These are phyloP conservation scores for Carcina quercana DNA, from an alignment of 2,888 invertebrate genomes.

Conservation along the genomic window DNA sequence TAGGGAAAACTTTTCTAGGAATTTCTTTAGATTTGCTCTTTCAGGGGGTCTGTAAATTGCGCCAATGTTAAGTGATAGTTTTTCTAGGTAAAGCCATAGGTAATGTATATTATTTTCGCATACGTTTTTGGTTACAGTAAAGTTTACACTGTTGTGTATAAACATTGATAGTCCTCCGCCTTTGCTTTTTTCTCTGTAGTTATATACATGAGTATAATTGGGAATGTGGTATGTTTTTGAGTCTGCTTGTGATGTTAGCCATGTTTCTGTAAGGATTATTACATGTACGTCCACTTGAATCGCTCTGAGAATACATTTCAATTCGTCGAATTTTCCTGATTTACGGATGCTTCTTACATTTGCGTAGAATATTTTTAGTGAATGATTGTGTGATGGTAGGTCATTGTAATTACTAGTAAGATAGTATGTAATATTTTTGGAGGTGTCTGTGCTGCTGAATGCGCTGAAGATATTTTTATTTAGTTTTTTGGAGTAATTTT, in stretches of 20 bases:
- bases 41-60: conserved; percentile 10
- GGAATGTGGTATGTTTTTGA: conserved; percentile 5
- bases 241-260: conserved; percentile 15
- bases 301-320: conserved; percentile 9
- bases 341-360: conserved; percentile 12
- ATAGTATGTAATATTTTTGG: conserved; percentile 1
- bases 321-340: conserved; percentile 11
- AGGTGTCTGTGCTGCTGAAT: no score
- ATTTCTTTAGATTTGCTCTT: conserved; percentile 10
- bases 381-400: conserved; percentile 2
- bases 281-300: conserved; percentile 9
- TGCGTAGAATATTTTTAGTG: conserved; percentile 10
- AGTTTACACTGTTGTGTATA: background rate
- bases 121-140: background rate
- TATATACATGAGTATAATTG: conserved; percentile 4
- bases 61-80: background rate
- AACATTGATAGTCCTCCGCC: conserved; percentile 8
- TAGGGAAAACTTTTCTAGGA: conserved; percentile 11
- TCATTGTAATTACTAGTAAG: conserved; percentile 7
- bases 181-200: background rate
- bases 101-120: background rate
- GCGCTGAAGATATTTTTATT: background rate
- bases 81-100: conserved; percentile 1
- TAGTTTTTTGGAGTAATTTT: conserved; percentile 14
- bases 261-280: conserved; percentile 17